These are phyloP conservation scores for Enhydra lutris DNA, from an alignment of 2,113 vertebrate genomes.

Conservation along the genomic window DNA sequence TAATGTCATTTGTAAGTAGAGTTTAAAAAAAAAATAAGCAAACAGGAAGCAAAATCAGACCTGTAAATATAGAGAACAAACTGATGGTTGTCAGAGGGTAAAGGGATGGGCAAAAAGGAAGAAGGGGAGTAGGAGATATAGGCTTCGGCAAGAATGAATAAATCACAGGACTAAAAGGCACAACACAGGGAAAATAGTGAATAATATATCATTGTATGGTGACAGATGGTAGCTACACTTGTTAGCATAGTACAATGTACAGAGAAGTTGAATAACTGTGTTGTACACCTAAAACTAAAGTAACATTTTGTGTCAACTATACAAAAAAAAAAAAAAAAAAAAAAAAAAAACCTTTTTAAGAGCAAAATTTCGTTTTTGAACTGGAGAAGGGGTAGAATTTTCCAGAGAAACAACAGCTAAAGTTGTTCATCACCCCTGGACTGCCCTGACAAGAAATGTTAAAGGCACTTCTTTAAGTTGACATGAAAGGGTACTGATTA, in stretches of 20 bases:
- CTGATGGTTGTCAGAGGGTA: background rate
- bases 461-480: background rate
- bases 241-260: background rate
- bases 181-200: background rate
- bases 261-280: background rate
- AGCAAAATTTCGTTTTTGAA: background rate
- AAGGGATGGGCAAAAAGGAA: background rate
- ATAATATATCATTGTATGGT: background rate
- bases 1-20: background rate
- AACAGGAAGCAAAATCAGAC: background rate
- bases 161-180: background rate
- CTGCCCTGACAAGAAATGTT: background rate
- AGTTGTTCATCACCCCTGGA: background rate
- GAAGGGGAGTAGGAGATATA: background rate
- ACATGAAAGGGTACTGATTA: background rate
- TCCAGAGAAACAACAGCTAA: background rate
- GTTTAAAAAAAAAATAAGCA: background rate
- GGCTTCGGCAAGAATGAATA: background rate
- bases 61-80: background rate
- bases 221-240: background rate
- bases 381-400: background rate
- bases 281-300: background rate
- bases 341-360: background rate
- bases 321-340: background rate
- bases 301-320: background rate